Base-by-base conservation (phyloP, 1,140 invertebrate species). In the Drosophila biarmipes region DNA sequence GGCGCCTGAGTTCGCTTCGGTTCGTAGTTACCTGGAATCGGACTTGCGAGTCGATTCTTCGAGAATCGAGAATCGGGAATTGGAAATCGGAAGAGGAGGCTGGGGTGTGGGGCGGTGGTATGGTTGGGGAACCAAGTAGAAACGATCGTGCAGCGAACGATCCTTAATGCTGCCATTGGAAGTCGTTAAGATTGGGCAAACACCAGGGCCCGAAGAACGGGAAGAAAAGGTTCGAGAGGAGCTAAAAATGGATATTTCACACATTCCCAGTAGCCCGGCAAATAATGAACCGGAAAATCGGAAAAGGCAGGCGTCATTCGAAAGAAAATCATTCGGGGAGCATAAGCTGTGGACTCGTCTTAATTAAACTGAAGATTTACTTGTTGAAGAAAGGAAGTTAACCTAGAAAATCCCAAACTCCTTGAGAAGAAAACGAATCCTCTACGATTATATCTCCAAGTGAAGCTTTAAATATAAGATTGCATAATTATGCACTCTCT, bases 1-100 rank as follows among this genome's bases (percentile, higher is more conserved):
- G 82, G 82, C 82, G 82, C 82, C 82, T 87, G 71, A 87, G 82
- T 82, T 87, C 68, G 74, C 73, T 74, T 64, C 72, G 71, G 52
- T 66, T 75, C 72, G 72, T 74, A 75, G 72, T 75, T 75, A 75
- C 72, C 72, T 75, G 72, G 72, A 75, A 75, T 52, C 61, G 72
- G 68, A 40, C 58, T 45, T 49, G 59, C 46, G 40, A 73, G 49
- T 66, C 58, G 62, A 64, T 48, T 48, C 46, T 48, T 48, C 46
- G 46, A 48, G 46, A 43, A 43, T 43, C 40, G 27, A 54, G 35
- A 62, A 38, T 57, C 52, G 58, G 56, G 56, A 66, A 62, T 66
- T 63, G 61, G 40, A 29, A 63, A 63, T 63, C 61, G 42, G 31
- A 29, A 61, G 55, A 21, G 24, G 29, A 12, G 38, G 19, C 5